Percentiles rank a stretch among this genome's conserved stretches.
phyloP scores from a whole-genome alignment of 2,888 invertebrate species.

The Ichneumon xanthorius region DNA sequence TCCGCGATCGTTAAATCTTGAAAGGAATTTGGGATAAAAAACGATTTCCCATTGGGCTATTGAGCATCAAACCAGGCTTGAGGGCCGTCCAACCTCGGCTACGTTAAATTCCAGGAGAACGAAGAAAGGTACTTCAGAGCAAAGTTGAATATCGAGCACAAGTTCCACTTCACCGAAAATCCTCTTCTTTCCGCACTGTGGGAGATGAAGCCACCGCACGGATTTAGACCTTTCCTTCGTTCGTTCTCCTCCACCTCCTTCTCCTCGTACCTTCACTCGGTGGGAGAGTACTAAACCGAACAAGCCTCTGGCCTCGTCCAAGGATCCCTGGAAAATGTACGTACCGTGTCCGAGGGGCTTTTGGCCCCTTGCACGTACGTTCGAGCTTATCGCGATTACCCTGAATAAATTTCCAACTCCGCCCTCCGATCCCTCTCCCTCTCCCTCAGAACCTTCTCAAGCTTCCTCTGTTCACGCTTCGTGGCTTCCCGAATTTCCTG shows the following conservation, averaged over 20 bases:
- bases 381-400: constrained; percentile 64
- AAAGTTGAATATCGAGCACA: constrained; percentile 55
- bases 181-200: constrained; percentile 63
- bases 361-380: constrained; percentile 53
- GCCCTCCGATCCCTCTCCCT: constrained; percentile 3
- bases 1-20: neutral
- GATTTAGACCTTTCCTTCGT: constrained; percentile 50
- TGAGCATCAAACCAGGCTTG: neutral
- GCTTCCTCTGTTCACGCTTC: constrained; percentile 16
- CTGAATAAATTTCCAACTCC: constrained; percentile 63
- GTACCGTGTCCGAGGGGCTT: constrained; percentile 55
- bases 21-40: constrained; percentile 4
- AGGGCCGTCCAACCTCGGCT: neutral
- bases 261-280: constrained; percentile 22
- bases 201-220: constrained; percentile 62
- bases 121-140: constrained; percentile 25
- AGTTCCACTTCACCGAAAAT: constrained; percentile 55
- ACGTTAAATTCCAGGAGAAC: constrained; percentile 1
- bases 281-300: constrained; percentile 49
- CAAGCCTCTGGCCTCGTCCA: constrained; percentile 43
- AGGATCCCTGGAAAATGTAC: constrained; percentile 57
- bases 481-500: constrained; percentile 12
- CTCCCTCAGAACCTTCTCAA: neutral
- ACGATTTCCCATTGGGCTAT: constrained; percentile 1
- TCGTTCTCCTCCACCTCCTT: constrained; percentile 8